Base-by-base conservation (phyloP, 2,797 vertebrate genomes). In the Sebastes goodei region DNA sequence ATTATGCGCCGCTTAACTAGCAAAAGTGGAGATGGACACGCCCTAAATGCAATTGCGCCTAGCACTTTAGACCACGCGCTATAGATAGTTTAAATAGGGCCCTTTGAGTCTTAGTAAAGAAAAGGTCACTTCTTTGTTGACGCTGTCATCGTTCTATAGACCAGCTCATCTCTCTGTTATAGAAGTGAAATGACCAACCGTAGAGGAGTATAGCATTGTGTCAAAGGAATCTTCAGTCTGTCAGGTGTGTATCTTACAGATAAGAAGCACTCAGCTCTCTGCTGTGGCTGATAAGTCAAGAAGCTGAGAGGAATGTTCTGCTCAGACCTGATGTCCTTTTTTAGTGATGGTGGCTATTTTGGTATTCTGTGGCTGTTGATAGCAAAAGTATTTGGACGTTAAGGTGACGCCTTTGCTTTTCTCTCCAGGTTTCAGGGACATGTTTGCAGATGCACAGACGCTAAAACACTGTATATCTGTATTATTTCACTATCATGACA, bases 71-170 rank as follows among this genome's bases (percentile, higher is more conserved):
- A 46, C 42, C 42, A 46, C 0, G 42, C 1, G 1, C 42, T 46
- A 0, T 46, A 46, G 42, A 46, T 42, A 15, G 38, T 0, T 3
- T 42, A 42, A 42, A 42, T 0, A 0, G 14, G 42, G 42, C 42
- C 42, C 6, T 46, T 46, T 46, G 42, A 23, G 52, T 2, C 52
- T 10, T 23, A 55, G 5, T 59, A 29, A 66, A 49, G 33, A n/a
- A 29, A 49, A 46, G 14, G 15, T 20, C 63, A 53, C 20, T 9
- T 67, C 25, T 30, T 52, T 68, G 38, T 42, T 8, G 33, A 53
- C 11, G 14, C 38, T 1, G 35, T 59, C 0, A 70, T 70, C 15
- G 3, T 33, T 3, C 17, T 8, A 12, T 6, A 21, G 23, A 60
- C 38, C 20, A 52, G 10, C 61, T 74, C 30, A 5, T 30, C n/a